Evolutionary conservation across 1,140 invertebrate genomes (phyloP).

Genomic region (Halictus rubicundus): DNA sequence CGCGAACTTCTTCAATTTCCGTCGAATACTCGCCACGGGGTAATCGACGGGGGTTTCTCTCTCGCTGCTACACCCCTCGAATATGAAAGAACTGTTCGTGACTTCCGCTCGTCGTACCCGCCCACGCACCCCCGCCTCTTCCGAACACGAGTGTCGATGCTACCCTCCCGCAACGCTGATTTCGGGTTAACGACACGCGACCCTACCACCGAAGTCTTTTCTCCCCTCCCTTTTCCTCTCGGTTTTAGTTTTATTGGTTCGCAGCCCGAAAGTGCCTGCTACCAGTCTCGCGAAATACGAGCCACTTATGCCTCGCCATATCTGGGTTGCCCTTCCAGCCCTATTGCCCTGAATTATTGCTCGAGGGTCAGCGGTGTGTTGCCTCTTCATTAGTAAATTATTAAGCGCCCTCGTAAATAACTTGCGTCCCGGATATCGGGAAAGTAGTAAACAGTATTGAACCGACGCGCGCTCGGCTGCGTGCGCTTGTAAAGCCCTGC

Average conservation of each 20-base stretch:
- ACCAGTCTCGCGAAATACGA: background rate
- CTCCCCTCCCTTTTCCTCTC: background rate
- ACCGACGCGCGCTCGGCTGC: too few relatives aligned
- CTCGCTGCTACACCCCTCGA: background rate
- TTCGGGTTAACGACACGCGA: background rate
- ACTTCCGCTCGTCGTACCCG: background rate
- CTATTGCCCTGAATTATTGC: background rate
- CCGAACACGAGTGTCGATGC: background rate
- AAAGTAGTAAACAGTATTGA: too few relatives aligned
- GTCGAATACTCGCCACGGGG: background rate
- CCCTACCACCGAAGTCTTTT: background rate
- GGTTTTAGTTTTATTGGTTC: too few relatives aligned
- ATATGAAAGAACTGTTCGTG: background rate
- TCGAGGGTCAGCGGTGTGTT: background rate
- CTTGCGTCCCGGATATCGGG: too few relatives aligned
- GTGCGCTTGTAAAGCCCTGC: too few relatives aligned
- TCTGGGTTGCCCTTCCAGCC: background rate
- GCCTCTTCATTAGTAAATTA: too few relatives aligned
- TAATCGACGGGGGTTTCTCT: slow-evolving; percentile 13
- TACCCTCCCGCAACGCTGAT: background rate
- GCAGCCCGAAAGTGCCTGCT: too few relatives aligned
- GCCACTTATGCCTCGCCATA: background rate
- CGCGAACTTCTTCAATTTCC: slow-evolving; percentile 41
- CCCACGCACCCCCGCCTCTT: background rate
- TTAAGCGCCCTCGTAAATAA: too few relatives aligned